Base-by-base conservation (phyloP, 2,797 vertebrate species). In the Eleutherodactylus coqui region DNA sequence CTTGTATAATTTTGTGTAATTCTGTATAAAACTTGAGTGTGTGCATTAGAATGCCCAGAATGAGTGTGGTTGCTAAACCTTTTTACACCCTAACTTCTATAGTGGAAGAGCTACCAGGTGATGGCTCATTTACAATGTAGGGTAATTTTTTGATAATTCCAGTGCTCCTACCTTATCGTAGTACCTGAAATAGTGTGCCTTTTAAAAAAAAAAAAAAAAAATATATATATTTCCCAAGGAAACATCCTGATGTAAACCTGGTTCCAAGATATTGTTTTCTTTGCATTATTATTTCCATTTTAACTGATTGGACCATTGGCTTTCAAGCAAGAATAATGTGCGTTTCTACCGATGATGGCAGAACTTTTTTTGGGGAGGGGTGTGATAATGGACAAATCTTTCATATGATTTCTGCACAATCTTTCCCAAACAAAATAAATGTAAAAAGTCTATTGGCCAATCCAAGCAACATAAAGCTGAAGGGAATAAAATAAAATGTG, bases 401-500 rank as follows among this genome's bases (percentile, higher is more conserved):
- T 69, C 62, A 43, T 75, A 76, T 43, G 36, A 79, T 51, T 60
- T 32, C 55, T 75, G 70, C 32, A 47, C 34, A 75, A 49, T 77
- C 72, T 76, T 77, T 32, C 58, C 60, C 81, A 84, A 49, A 69
- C 88, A 51, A 87, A 90, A 89, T 89, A 90, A 87, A 91, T 79
- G 86, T 90, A 90, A 89, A 89, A 29, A 55, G 89, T 88, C 84
- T 43, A 8, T 64, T 81, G 78, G 88, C 88, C 87, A 93, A 92
- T 58, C 49, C 67, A 90, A 92, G 90, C 76, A 88, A 83, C 80
- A 84, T 81, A 91, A 92, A 86, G 89, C 89, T 89, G 84, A 79
- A 75, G 64, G 38, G 53, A 79, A 73, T 88, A 89, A 91, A 90
- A 84, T 79, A 91, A 91, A 90, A 90, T 90, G 89, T 90, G 88